phyloP scores from a whole-genome alignment of 2,797 vertebrate species.

The Sebastes kiyomatsui region DNA sequence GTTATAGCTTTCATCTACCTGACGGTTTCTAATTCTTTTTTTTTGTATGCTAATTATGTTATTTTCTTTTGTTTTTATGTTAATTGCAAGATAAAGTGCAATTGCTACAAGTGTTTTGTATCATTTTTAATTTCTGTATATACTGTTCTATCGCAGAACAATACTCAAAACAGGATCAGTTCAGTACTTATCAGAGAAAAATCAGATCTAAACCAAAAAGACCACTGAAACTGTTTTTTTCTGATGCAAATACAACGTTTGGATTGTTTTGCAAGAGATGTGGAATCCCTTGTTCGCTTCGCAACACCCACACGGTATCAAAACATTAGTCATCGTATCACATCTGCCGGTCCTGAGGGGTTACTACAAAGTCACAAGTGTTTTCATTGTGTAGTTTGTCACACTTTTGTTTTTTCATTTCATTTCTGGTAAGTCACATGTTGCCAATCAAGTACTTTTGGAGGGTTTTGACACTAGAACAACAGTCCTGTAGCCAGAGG shows the following conservation, averaged over 20 bases:
- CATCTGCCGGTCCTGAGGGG: constrained; percentile 37
- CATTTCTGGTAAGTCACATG: constrained; percentile 48
- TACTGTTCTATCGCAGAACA: neutral
- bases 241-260: neutral
- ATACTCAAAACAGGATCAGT: neutral
- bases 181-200: neutral
- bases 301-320: constrained; percentile 47
- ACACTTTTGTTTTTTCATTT: neutral
- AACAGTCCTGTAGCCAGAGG: neutral
- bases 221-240: constrained; percentile 25
- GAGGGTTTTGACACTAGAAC: neutral
- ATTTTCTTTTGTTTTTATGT: neutral
- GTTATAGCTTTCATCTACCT: neutral
- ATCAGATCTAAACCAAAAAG: neutral
- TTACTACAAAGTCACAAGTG: constrained; percentile 19
- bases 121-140: neutral
- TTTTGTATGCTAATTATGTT: neutral
- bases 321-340: constrained; percentile 62
- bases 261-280: constrained; percentile 11
- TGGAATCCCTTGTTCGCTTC: constrained; percentile 47
- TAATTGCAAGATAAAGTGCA: neutral
- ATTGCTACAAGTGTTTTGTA: neutral
- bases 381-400: constrained; percentile 3
- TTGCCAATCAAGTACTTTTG: neutral
- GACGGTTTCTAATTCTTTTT: neutral